Conservation (phyloP, 2,797 vertebrate species). For the Acanthis flammea region DNA sequence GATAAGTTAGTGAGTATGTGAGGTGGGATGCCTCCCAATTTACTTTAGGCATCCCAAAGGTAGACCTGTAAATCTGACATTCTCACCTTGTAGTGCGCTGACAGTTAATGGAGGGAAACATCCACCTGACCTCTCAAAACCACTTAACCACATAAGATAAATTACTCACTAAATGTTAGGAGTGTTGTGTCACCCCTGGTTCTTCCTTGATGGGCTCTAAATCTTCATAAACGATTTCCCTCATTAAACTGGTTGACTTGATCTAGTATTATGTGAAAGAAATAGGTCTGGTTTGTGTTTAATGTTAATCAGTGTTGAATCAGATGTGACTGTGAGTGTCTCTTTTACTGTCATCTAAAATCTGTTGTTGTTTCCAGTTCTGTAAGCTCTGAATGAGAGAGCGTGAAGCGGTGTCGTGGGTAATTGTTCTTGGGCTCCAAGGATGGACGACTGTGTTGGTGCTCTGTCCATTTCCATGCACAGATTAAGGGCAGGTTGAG, state of each 20-base stretch:
- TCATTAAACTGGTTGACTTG: background rate
- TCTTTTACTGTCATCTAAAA: background rate
- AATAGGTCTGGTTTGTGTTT: background rate
- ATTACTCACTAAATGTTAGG: background rate
- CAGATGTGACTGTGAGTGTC: background rate
- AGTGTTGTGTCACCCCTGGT: background rate
- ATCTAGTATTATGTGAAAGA: background rate
- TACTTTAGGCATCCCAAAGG: background rate
- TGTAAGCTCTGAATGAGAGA: background rate
- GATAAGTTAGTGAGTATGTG: background rate
- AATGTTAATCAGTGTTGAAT: background rate
- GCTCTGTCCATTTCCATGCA: background rate
- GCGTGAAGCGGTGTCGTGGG: fast-evolving
- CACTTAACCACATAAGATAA: background rate
- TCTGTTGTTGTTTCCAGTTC: background rate
- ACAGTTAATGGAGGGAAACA: background rate
- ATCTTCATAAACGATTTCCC: background rate
- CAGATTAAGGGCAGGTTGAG: background rate
- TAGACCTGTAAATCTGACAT: background rate
- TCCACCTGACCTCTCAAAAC: background rate
- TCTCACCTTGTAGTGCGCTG: background rate
- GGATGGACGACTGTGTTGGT: background rate
- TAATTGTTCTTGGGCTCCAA: background rate
- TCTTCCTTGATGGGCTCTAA: background rate
- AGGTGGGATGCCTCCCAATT: background rate